Base-by-base conservation (phyloP, 2,888 invertebrate species). In the Graphium colonna region DNA sequence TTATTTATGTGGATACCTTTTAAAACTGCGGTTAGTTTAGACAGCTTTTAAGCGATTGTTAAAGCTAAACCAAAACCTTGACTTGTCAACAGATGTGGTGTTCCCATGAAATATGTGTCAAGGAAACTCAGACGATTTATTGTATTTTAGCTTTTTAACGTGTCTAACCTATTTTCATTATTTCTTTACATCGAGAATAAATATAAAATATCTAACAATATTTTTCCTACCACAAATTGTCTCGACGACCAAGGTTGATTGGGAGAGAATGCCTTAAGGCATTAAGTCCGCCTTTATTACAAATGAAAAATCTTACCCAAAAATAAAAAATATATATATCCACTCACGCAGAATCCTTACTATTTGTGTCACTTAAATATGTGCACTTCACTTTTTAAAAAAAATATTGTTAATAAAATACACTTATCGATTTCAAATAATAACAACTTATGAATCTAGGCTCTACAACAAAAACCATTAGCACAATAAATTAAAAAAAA, bases 401-500 rank as follows among this genome's bases (percentile, higher is more conserved):
- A 38, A 21, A 21, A 21, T 21, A 5, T 21, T 21, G 5, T 21
- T 21, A 3, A 3, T 43, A 38, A 15, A 1, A 21, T 12, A 43
- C 43, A 15, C 15, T 10, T 26, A 36, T 26, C 21, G 33, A 18
- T 42, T 0, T 12, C 10, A 26, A 36, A 43, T 15, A 3, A 38
- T 41, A 40, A 52, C 45, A 44, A 43, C 5, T 44, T 39, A 28
- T 21, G 15, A 26, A 38, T 39, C 36, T 39, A 13, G 31, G 21
- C 39, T 10, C 17, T 7, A 12, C n/a, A 3, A 33, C 15, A 18
- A 26, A n/a, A 39, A 45, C 40, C 33, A 12, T 17, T 26, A 17
- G 38, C 38, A 44, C 13, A 13, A 26, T 39, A 9, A 33, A 13
- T 12, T 31, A 49, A 33, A 43, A 46, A 51, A 51, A 55, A 51